Conservation (phyloP, 2,113 vertebrate genomes). For the Barnardius zonarius region DNA sequence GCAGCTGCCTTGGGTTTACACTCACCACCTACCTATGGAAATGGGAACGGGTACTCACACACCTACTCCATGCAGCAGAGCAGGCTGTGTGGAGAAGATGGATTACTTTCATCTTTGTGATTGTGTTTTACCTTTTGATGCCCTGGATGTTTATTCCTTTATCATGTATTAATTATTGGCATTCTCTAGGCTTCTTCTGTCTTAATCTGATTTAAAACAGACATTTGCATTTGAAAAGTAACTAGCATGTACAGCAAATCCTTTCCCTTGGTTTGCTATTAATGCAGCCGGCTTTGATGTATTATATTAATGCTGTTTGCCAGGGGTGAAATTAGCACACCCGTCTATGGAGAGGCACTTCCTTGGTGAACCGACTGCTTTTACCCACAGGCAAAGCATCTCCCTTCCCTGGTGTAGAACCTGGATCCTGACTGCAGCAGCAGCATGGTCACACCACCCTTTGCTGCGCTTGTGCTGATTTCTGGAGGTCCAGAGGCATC, state of each 20-base stretch:
- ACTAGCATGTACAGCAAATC: constrained; percentile 49
- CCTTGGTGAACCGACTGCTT: not conserved
- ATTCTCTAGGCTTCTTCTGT: constrained; percentile 44
- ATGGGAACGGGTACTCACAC: not conserved
- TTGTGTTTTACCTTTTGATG: constrained; percentile 7
- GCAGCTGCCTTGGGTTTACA: not conserved
- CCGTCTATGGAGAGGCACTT: constrained; percentile 25
- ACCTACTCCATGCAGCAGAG: not conserved
- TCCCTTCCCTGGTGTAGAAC: not conserved
- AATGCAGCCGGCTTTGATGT: constrained; percentile 36
- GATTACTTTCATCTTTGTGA: constrained; percentile 15
- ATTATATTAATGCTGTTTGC: constrained; percentile 44
- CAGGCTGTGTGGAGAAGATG: not conserved
- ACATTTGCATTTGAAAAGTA: constrained; percentile 64
- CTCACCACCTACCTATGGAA: not conserved
- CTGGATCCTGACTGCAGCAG: not conserved
- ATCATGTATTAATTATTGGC: constrained; percentile 49
- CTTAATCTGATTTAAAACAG: constrained; percentile 64
- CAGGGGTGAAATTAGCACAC: constrained; percentile 43
- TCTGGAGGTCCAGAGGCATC: not conserved
- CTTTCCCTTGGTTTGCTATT: constrained; percentile 34
- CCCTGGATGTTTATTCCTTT: constrained; percentile 37
- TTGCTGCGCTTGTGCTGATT: not conserved
- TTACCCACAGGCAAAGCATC: not conserved
- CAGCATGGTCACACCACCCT: not conserved